Evolutionary conservation across 2,113 vertebrate species (phyloP).

Genomic region (Entelurus aequoreus): DNA sequence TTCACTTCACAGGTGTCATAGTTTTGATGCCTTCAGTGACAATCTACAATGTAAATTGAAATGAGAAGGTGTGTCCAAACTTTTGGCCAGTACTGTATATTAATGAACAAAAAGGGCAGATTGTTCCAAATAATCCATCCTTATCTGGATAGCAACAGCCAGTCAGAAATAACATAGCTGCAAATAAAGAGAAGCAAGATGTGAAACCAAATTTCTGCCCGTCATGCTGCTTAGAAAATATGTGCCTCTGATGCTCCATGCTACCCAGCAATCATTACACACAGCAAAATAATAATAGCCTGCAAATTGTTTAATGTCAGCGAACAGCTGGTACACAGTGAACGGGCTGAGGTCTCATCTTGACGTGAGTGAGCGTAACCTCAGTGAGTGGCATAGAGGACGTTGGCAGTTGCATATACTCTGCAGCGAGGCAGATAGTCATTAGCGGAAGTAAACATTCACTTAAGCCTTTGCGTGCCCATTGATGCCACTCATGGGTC

Average conservation of each 20-base stretch:
- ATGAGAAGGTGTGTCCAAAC: too few species aligned
- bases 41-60: too few species aligned
- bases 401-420: slow-evolving; percentile 48
- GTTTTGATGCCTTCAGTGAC: too few species aligned
- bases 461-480: slow-evolving; percentile 62
- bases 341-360: slow-evolving; percentile 19
- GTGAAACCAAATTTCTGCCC: neutral
- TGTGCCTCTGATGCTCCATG: neutral
- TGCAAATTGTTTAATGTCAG: slow-evolving; percentile 20
- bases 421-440: slow-evolving; percentile 61
- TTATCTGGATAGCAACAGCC: neutral
- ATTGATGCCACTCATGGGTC: slow-evolving; percentile 64
- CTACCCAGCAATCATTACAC: slow-evolving; percentile 13
- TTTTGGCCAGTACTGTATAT: too few species aligned
- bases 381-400: slow-evolving; percentile 24
- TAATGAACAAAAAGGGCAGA: too few species aligned
- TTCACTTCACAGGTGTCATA: too few species aligned
- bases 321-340: slow-evolving; percentile 32
- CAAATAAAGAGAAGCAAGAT: neutral
- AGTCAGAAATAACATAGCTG: neutral
- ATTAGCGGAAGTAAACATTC: slow-evolving; percentile 73
- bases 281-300: slow-evolving; percentile 22
- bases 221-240: neutral
- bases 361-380: slow-evolving; percentile 29
- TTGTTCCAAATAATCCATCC: neutral